Evolutionary conservation across 2,888 invertebrate genomes (phyloP).

Genomic region (Ichneumon xanthorius): DNA sequence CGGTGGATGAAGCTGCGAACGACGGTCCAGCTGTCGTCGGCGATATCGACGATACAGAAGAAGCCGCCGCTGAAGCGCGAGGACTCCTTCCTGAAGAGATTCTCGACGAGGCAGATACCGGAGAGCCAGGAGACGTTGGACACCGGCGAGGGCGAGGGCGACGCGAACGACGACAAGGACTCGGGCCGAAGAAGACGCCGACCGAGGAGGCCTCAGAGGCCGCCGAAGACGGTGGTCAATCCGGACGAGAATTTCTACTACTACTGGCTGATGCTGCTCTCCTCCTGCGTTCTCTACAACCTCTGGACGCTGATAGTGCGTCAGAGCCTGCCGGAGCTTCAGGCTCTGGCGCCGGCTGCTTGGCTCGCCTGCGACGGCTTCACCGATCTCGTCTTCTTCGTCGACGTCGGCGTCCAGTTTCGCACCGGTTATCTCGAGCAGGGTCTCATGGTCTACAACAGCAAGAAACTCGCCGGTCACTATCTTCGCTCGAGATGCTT

Average conservation of each 20-base stretch:
- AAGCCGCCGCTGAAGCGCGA: slow-evolving; percentile 96
- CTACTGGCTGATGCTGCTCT: slow-evolving; percentile 96
- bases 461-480: slow-evolving; percentile 94
- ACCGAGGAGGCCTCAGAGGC: slow-evolving; percentile 89
- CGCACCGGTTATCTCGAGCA: slow-evolving; percentile 98
- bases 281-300: slow-evolving; percentile 96
- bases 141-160: slow-evolving; percentile 89
- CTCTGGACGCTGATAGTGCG: slow-evolving; percentile 98
- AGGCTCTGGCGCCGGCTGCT: slow-evolving; percentile 90
- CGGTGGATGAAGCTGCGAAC: slow-evolving; percentile 98
- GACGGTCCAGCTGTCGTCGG: slow-evolving; percentile 96
- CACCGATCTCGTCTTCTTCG: slow-evolving; percentile 94
- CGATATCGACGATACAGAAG: slow-evolving; percentile 92
- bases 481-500: slow-evolving; percentile 95
- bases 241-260: slow-evolving; percentile 98
- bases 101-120: slow-evolving; percentile 96
- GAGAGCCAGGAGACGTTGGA: slow-evolving; percentile 94
- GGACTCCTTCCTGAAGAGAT: slow-evolving; percentile 96
- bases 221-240: slow-evolving; percentile 94
- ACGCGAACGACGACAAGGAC: slow-evolving; percentile 85
- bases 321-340: slow-evolving; percentile 96
- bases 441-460: slow-evolving; percentile 97
- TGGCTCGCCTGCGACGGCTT: slow-evolving; percentile 94
- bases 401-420: slow-evolving; percentile 96
- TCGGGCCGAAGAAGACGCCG: slow-evolving; percentile 87